A percentile compares a stretch with the other conserved stretches of the same genome.
Evolutionary conservation across 1,140 invertebrate genomes (phyloP).

Genomic region (Drosophila trapezifrons): DNA sequence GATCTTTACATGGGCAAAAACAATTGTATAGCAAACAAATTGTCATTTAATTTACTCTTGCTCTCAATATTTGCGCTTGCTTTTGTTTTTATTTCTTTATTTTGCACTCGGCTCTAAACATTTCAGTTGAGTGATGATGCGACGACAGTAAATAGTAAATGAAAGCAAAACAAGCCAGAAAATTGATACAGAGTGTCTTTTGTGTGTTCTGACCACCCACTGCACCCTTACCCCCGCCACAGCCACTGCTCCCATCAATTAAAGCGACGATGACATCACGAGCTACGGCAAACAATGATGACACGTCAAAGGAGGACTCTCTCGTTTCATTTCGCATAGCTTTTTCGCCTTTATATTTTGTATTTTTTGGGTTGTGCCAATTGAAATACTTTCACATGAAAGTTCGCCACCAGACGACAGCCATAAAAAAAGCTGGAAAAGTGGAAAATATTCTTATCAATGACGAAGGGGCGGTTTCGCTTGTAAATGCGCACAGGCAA

Average conservation of each 20-base stretch:
- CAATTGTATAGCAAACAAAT: conserved; percentile 26
- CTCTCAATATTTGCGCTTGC: conserved; percentile 13
- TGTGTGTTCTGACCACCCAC: conserved; percentile 17
- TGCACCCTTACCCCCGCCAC: not conserved
- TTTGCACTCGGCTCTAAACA: conserved; percentile 33
- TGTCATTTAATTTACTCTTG: conserved; percentile 34
- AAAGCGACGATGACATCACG: conserved; percentile 43
- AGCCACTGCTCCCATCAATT: conserved; percentile 27
- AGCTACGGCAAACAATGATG: conserved; percentile 38
- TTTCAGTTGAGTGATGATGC: conserved; percentile 25
- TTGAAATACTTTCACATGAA: conserved; percentile 59
- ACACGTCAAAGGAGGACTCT: conserved; percentile 41
- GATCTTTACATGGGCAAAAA: conserved; percentile 18
- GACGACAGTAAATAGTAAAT: conserved; percentile 63
- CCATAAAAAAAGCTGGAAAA: conserved; percentile 40
- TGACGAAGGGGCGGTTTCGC: conserved; percentile 14
- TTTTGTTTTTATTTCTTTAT: conserved; percentile 12
- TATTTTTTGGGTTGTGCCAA: conserved; percentile 24
- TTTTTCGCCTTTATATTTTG: conserved; percentile 5
- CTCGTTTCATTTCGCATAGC: conserved; percentile 21
- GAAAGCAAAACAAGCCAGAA: conserved; percentile 58
- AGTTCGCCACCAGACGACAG: conserved; percentile 26
- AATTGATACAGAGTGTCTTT: conserved; percentile 63
- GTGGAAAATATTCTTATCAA: conserved; percentile 44
- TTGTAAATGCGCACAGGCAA: not conserved